These are phyloP conservation scores for Nothocercus julius DNA, from an alignment of 2,113 vertebrate genomes.

Conservation along the genomic window DNA sequence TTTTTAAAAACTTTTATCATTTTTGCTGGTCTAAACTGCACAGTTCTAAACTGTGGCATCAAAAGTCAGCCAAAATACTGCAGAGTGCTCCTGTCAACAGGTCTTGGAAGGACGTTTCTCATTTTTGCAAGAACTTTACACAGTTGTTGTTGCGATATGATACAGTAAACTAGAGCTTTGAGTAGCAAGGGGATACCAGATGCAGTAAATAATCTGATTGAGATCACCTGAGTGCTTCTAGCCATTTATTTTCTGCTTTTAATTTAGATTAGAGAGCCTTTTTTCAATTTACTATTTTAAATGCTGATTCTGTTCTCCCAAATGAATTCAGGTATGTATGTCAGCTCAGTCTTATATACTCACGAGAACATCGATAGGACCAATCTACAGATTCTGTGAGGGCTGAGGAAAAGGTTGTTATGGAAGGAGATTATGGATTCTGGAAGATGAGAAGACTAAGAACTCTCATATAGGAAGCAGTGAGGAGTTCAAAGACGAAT, in stretches of 20 bases:
- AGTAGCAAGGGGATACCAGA: not conserved
- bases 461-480: not conserved
- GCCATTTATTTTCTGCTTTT: not conserved
- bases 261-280: not conserved
- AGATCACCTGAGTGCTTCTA: not conserved
- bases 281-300: not conserved
- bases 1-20: not conserved
- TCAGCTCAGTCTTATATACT: not conserved
- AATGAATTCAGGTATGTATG: not conserved
- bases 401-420: not conserved
- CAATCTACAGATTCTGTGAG: not conserved
- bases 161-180: not conserved
- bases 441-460: not conserved
- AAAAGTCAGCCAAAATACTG: not conserved
- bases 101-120: not conserved
- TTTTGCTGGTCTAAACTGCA: not conserved
- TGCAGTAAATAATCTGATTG: not conserved
- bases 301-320: not conserved
- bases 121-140: not conserved
- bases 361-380: not conserved
- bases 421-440: fast-evolving
- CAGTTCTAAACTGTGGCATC: not conserved
- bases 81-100: not conserved
- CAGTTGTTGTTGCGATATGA: not conserved
- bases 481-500: not conserved